Conservation (phyloP, 2,888 invertebrate species). For the Clanis bilineata region DNA sequence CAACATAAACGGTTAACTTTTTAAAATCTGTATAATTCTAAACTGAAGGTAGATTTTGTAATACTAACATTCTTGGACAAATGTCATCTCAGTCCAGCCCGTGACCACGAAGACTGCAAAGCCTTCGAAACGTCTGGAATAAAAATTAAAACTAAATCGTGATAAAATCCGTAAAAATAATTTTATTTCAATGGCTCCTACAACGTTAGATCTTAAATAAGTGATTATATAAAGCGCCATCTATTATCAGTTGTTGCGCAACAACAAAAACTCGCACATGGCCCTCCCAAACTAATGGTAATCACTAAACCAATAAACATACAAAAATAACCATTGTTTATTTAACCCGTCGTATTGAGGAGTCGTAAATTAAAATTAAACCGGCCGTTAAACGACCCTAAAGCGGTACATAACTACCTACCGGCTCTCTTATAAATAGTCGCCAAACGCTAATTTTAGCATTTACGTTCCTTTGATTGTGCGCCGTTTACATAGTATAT, state of each 20-base stretch:
- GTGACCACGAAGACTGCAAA: too few relatives aligned
- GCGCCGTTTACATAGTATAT: background rate
- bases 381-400: constrained; percentile 12
- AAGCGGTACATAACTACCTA: too few relatives aligned
- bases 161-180: too few relatives aligned
- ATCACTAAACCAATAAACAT: background rate
- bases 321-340: constrained; percentile 5
- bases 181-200: too few relatives aligned
- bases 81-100: too few relatives aligned
- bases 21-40: too few relatives aligned
- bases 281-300: background rate
- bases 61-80: too few relatives aligned
- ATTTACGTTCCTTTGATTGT: background rate
- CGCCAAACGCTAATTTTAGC: background rate
- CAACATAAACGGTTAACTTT: too few relatives aligned
- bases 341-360: constrained; percentile 6
- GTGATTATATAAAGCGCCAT: background rate
- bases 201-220: too few relatives aligned
- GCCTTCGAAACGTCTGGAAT: too few relatives aligned
- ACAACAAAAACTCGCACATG: background rate
- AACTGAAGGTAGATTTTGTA: too few relatives aligned
- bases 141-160: too few relatives aligned
- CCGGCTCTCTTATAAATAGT: constrained; percentile 5
- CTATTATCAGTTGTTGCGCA: background rate
- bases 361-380: constrained; percentile 15